Conservation (phyloP, 2,113 vertebrate genomes). For the Dolichallabes microphthalmus region DNA sequence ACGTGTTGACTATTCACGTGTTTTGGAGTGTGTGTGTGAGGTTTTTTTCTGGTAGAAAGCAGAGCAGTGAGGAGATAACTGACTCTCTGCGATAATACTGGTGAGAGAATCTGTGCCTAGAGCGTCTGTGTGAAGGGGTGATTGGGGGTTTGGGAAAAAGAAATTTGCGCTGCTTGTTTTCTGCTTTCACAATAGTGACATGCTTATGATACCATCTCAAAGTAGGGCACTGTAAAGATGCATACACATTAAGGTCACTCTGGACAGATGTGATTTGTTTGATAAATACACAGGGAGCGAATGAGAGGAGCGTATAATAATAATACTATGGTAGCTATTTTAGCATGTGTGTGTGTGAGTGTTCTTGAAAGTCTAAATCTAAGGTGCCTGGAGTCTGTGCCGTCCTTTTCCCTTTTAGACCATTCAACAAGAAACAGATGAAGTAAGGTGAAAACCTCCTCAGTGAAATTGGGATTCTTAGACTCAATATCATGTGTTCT, state of each 20-base stretch:
- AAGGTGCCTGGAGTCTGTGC: neutral
- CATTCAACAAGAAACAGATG: conserved; percentile 10
- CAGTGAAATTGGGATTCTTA: neutral
- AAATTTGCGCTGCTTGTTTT: conserved; percentile 21
- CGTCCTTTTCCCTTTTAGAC: neutral
- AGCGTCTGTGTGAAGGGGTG: conserved; percentile 33
- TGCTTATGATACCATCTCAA: conserved; percentile 29
- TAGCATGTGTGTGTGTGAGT: neutral
- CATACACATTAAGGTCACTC: conserved; percentile 26
- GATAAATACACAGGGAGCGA: conserved; percentile 5
- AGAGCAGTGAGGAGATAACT: conserved; percentile 48
- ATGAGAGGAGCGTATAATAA: neutral
- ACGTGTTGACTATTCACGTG: neutral
- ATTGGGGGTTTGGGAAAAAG: conserved; percentile 4
- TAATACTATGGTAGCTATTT: neutral
- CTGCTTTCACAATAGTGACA: conserved; percentile 5
- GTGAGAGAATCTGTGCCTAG: conserved; percentile 39
- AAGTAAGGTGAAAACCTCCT: conserved; percentile 4
- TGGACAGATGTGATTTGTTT: conserved; percentile 27
- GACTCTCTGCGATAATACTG: conserved; percentile 46
- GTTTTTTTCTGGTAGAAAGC: neutral
- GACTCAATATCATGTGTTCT: neutral
- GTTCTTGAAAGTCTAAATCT: neutral
- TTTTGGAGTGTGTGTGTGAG: neutral
- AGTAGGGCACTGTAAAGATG: conserved; percentile 9